phyloP scores from a whole-genome alignment of 2,113 vertebrate species.

The Bungarus multicinctus region DNA sequence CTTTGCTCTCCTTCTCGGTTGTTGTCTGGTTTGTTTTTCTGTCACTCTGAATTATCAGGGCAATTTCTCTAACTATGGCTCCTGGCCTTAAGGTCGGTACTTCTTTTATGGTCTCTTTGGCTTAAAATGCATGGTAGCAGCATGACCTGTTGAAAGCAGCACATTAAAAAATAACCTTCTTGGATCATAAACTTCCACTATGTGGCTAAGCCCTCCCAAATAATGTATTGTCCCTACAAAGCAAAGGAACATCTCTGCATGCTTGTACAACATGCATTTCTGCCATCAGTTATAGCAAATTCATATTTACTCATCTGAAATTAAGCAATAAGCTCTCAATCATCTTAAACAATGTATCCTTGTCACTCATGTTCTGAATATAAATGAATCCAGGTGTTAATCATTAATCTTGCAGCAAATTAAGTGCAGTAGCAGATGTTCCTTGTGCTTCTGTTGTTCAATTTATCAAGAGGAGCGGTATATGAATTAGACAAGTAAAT shows the following conservation, averaged over 20 bases:
- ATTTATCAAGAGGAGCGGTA: constrained; percentile 47
- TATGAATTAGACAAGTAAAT: constrained; percentile 52
- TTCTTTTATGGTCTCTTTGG: neutral
- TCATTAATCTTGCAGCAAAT: constrained; percentile 61
- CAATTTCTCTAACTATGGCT: neutral
- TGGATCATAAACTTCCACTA: neutral
- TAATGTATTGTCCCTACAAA: neutral
- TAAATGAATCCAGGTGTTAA: constrained; percentile 52
- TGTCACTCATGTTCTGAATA: constrained; percentile 22
- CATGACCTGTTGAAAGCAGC: neutral
- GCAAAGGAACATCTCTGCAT: neutral
- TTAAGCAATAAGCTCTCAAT: constrained; percentile 29
- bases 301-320: constrained; percentile 26
- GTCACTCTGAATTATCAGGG: neutral
- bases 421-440: constrained; percentile 62
- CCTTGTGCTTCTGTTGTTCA: constrained; percentile 43
- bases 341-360: constrained; percentile 37
- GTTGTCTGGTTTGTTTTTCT: neutral
- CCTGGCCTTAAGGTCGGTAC: neutral
- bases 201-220: neutral
- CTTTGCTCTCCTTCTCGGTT: neutral
- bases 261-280: neutral
- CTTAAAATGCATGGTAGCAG: neutral
- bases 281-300: neutral
- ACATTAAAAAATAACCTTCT: neutral